Evolutionary conservation across 2,797 vertebrate species (phyloP).

Genomic region (Halcyon smyrnensis): DNA sequence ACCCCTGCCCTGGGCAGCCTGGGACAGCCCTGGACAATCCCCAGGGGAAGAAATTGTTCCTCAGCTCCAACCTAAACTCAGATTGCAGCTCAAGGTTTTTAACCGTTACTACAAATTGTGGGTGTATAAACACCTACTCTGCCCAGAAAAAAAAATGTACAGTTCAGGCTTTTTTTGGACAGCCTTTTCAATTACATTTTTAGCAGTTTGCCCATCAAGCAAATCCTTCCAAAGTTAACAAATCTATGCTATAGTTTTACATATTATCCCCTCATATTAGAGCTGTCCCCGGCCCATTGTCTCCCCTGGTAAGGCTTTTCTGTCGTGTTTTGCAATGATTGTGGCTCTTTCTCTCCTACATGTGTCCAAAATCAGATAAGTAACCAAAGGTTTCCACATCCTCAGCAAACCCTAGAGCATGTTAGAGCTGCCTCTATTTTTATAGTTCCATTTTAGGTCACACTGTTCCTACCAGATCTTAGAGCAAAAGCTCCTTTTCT

Average conservation of each 20-base stretch:
- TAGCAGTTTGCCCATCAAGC: background rate
- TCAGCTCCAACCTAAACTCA: background rate
- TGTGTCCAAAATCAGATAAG: background rate
- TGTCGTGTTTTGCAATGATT: background rate
- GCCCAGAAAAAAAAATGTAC: background rate
- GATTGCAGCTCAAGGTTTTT: background rate
- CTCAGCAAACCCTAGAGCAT: background rate
- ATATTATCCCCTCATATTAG: background rate
- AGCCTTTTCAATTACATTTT: background rate
- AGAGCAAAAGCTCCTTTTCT: background rate
- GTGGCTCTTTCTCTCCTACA: background rate
- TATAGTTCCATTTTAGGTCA: background rate
- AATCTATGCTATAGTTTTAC: background rate
- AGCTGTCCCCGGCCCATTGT: conserved; percentile 41
- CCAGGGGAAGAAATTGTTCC: too few species aligned
- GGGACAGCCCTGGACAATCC: too few species aligned
- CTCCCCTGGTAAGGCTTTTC: conserved; percentile 14
- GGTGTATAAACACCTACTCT: background rate
- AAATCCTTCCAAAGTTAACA: background rate
- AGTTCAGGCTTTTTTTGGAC: background rate
- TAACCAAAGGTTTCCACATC: background rate
- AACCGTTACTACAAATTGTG: background rate
- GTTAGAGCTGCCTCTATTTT: background rate
- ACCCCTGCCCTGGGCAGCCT: too few species aligned
- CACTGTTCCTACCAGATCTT: background rate